Evolutionary conservation across 2,113 vertebrate genomes (phyloP).

Genomic region (Microtus ochrogaster): DNA sequence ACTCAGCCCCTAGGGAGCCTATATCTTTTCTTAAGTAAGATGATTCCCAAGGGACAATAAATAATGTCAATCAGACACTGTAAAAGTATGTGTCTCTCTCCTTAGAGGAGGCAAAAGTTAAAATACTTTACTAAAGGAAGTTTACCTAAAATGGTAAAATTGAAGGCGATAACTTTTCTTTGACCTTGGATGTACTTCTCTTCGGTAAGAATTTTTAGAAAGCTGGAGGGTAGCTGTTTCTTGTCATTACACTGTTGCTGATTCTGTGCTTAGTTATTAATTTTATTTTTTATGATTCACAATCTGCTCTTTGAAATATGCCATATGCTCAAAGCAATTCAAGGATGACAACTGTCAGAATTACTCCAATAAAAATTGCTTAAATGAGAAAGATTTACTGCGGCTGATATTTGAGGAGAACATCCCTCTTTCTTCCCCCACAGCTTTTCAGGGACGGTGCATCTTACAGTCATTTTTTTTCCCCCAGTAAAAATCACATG

Average conservation of each 20-base stretch:
- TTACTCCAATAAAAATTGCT: constrained; percentile 95
- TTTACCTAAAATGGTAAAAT: constrained; percentile 58
- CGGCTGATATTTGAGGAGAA: constrained; percentile 87
- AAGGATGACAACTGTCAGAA: constrained; percentile 96
- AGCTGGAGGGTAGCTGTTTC: constrained; percentile 90
- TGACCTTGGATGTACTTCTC: constrained; percentile 91
- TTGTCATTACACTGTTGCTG: constrained; percentile 93
- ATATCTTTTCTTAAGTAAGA: constrained; percentile 64
- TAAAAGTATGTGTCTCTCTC: constrained; percentile 35
- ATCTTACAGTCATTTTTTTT: constrained; percentile 69
- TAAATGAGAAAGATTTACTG: constrained; percentile 96
- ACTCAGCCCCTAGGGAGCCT: constrained; percentile 37
- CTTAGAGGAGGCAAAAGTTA: neutral
- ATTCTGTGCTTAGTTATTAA: constrained; percentile 95
- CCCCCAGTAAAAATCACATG: constrained; percentile 79
- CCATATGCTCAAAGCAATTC: constrained; percentile 97
- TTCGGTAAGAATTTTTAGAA: constrained; percentile 87
- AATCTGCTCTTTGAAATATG: constrained; percentile 97
- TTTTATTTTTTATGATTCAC: constrained; percentile 98
- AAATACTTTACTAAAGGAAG: constrained; percentile 66
- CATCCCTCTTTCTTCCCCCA: constrained; percentile 78
- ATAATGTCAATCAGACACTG: constrained; percentile 58
- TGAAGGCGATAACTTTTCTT: constrained; percentile 86
- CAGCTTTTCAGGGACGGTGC: constrained; percentile 79
- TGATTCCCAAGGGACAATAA: constrained; percentile 63